Evolutionary conservation across 2,113 vertebrate species (phyloP).

Genomic region (Lampris incognitus): DNA sequence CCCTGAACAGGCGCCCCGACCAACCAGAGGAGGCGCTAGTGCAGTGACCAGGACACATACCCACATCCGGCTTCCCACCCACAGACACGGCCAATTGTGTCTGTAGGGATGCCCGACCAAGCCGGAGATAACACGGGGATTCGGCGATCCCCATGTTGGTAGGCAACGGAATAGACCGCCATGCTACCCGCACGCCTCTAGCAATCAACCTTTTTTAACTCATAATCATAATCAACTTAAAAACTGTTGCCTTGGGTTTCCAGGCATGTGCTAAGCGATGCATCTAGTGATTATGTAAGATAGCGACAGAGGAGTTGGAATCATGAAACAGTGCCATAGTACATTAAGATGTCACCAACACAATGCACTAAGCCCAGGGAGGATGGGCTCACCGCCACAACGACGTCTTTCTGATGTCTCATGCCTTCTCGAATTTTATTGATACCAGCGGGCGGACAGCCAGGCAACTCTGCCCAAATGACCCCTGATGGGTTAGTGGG

Average conservation of each 20-base stretch:
- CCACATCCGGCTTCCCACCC: too few species aligned
- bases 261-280: background rate
- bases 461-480: background rate
- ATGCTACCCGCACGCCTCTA: too few species aligned
- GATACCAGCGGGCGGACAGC: too few species aligned
- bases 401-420: background rate
- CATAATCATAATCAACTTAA: background rate
- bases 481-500: background rate
- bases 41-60: too few species aligned
- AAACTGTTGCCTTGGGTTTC: background rate
- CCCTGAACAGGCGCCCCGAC: too few species aligned
- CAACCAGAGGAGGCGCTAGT: too few species aligned
- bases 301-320: slow-evolving; percentile 36
- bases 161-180: too few species aligned
- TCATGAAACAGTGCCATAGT: slow-evolving; percentile 49
- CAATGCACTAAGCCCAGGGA: slow-evolving; percentile 30
- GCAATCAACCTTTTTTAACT: background rate
- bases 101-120: too few species aligned
- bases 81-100: too few species aligned
- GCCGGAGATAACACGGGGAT: too few species aligned
- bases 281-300: background rate
- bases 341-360: slow-evolving; percentile 55
- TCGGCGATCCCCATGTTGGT: too few species aligned
- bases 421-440: too few species aligned
- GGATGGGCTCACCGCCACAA: background rate